Conservation (phyloP, 1,140 invertebrate genomes). For the Dolichoris vasculosae region DNA sequence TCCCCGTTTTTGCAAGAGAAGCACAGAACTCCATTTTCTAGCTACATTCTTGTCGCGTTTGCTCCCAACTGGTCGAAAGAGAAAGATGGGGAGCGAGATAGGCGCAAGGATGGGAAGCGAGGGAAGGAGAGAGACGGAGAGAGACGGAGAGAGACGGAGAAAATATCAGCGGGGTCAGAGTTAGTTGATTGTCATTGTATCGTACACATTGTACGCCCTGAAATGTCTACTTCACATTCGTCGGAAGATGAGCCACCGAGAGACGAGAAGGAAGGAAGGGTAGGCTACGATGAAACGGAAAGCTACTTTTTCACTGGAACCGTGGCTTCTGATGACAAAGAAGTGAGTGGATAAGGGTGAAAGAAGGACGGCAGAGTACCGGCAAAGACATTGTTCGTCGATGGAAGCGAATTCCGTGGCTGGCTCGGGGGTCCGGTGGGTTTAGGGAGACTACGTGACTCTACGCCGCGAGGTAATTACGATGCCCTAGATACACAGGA, state of each 20-base stretch:
- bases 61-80: conserved; percentile 48
- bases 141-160: neutral
- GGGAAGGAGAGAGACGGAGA: neutral
- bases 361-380: neutral
- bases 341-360: conserved; percentile 34
- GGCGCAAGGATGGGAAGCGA: neutral
- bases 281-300: neutral
- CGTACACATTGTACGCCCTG: neutral
- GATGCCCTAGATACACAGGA: conserved; percentile 51
- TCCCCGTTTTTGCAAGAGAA: conserved; percentile 25
- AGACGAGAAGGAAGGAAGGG: neutral
- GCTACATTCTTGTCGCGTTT: conserved; percentile 55
- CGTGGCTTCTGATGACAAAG: neutral
- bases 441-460: conserved; percentile 58
- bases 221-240: conserved; percentile 18
- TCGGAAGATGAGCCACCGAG: neutral
- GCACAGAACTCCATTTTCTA: conserved; percentile 53
- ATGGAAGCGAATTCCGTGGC: conserved; percentile 53
- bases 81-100: neutral
- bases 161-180: neutral
- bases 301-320: neutral
- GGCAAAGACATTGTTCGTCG: conserved; percentile 33
- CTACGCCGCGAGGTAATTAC: conserved; percentile 59
- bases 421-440: conserved; percentile 49
- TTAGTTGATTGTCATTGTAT: neutral